phyloP scores from a whole-genome alignment of 2,797 vertebrate species.

The Mormyrops boulengeri region DNA sequence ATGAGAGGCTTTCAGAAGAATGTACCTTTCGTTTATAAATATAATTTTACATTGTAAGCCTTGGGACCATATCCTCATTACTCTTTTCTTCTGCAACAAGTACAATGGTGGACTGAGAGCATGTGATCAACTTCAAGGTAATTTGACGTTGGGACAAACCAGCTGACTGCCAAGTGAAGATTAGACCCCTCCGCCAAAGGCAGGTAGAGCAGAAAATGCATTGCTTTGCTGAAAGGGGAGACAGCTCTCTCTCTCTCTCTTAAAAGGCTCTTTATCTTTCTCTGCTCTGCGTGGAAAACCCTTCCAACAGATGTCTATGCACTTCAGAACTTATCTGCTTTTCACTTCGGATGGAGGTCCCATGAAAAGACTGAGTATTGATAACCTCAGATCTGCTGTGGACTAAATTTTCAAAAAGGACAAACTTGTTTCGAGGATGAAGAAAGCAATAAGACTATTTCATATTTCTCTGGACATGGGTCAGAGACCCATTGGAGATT shows the following conservation, averaged over 20 bases:
- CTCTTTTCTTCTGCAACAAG: conserved; percentile 65
- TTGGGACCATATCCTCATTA: conserved; percentile 66
- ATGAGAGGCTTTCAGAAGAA: conserved; percentile 60
- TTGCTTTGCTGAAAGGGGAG: conserved; percentile 57
- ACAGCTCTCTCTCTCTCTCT: conserved; percentile 39
- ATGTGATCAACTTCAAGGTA: conserved; percentile 64
- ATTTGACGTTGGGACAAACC: conserved; percentile 62
- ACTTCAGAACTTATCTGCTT: conserved; percentile 55
- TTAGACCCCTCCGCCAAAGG: conserved; percentile 61
- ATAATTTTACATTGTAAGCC: conserved; percentile 45
- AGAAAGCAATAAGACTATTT: conserved; percentile 54
- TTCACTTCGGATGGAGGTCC: conserved; percentile 49
- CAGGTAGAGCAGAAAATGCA: conserved; percentile 58
- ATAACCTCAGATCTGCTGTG: conserved; percentile 75
- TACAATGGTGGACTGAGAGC: conserved; percentile 65
- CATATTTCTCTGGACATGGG: conserved; percentile 40
- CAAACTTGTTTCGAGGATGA: conserved; percentile 51
- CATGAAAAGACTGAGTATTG: conserved; percentile 54
- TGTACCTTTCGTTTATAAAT: conserved; percentile 58
- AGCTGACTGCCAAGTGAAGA: conserved; percentile 57
- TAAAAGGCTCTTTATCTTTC: conserved; percentile 30
- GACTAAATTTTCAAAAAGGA: conserved; percentile 62
- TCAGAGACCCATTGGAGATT: conserved; percentile 49
- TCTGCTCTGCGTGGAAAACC: conserved; percentile 43
- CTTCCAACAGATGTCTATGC: conserved; percentile 53